Base-by-base conservation (phyloP, 1,140 invertebrate genomes). In the Arctopsyche grandis region DNA sequence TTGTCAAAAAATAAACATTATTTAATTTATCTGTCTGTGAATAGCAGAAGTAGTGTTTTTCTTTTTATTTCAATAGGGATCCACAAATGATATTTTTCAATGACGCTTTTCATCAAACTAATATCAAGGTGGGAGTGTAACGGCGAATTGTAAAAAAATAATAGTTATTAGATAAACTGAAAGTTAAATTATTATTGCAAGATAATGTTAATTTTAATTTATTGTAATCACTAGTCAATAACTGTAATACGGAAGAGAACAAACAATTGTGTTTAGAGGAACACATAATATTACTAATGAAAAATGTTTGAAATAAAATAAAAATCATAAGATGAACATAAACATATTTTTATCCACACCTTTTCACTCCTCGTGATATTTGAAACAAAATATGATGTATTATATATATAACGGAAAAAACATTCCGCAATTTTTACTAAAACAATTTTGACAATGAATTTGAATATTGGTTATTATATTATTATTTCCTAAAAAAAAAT, bases 281-380 rank as follows among this genome's bases (percentile, higher is more conserved):
- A 63, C 29, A 76, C 75, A 66, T 66, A 38, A 26, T 75, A 79
- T 69, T 75, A 76, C 16, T 77, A 52, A 79, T 60, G 21, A 66
- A 79, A 66, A 81, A 79, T 81, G 80, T 81, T 81, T 81, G 80
- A 79, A 77, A 81, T 79, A 81, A 77, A 81, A 79, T 77, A 76
- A 79, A 46, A 71, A 38, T 71, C 38, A 71, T 46, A 77, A 75
- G n/a, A 71, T 78, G 69, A 71, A 69, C 46, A 69, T n/a, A 22
- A 48, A 63, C 12, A 38, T 14, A 24, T 69, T 69, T 38, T 69
- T 69, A 77, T 69, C 16, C 56, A 21, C 56, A 19, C 16, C 7
- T 69, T 69, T 29, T 69, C 29, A 38, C 29, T 38, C 3, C 1
- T 38, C 29, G 3, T 7, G 29, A 38, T 38, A 1, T 38, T 38